Base-by-base conservation (phyloP, 2,113 vertebrate species). In the Labeo catla region DNA sequence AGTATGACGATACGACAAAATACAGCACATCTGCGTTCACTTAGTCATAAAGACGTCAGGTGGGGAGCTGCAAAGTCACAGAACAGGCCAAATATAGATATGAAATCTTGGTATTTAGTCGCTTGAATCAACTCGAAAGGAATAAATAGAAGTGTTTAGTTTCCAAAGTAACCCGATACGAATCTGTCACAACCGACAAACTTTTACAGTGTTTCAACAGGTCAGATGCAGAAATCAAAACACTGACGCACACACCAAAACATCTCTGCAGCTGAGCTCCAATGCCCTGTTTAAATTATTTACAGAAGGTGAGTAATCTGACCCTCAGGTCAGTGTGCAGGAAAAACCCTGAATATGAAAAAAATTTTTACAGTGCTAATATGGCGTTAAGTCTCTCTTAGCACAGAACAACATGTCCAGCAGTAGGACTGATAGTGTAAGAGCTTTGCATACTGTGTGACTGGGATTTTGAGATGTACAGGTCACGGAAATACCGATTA, bases 21-120 rank as follows among this genome's bases (percentile, higher is more conserved):
- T 57, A 79, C 54, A 76, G 83, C 80, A 79, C 84, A 86, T 88
- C 79, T 86, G 87, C 74, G 74, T 86, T 86, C 54, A 65, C 19
- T 65, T 57, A 79, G 63, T 15, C 63, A 54, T 80, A 49, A 70
- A 57, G 74, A 79, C 65, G 28, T 66, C 87, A 88, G 87, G 87
- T 88, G 87, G 28, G 12, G 63, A 86, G 52, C 34, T 28, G 13
- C 5, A 6, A 43, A 7, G 70, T n/a, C 54, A 82, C 57, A n/a
- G 23, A 66, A 23, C 63, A 83, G 84, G 80, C 84, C 87, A 83
- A 78, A 76, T 76, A 76, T 76, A 50, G 45, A 76, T 50, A 49
- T 50, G 72, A 15, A 50, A 76, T 15, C 72, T 13, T 49, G 10
- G n/a, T 76, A 79, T 80, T 61, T 21, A 80, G 12, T 81, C 28